Percentiles rank a stretch among this genome's conserved stretches.
These are phyloP conservation scores for Pseudomyrmex gracilis DNA, from an alignment of 1,140 invertebrate genomes.

Conservation along the genomic window DNA sequence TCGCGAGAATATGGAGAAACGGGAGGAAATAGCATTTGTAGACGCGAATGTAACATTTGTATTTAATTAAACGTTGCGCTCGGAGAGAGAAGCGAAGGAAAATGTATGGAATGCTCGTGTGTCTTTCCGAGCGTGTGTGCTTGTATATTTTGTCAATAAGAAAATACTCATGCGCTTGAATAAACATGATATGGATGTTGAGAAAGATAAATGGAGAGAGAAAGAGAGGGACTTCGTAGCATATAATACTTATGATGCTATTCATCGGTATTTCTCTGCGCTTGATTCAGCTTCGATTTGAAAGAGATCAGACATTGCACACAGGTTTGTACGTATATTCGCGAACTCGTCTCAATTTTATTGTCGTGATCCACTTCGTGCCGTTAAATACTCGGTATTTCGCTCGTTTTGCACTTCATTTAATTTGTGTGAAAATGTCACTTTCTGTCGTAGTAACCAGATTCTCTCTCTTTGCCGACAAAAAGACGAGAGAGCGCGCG, in stretches of 20 bases:
- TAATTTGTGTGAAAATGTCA: constrained; percentile 26
- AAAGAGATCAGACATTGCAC: constrained; percentile 4
- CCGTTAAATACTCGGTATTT: constrained; percentile 23
- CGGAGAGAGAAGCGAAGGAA: neutral
- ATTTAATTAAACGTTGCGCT: constrained; percentile 36
- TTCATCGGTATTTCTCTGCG: too few relatives aligned
- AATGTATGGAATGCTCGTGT: neutral
- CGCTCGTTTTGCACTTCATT: constrained; percentile 19
- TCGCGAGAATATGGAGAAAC: neutral
- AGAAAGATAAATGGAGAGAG: too few relatives aligned
- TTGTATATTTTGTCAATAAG: neutral
- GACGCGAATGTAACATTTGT: constrained; percentile 4
- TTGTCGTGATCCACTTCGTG: neutral
- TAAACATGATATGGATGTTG: neutral
- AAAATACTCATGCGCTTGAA: neutral
- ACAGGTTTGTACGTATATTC: neutral
- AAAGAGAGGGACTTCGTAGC: neutral
- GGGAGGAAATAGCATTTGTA: neutral
- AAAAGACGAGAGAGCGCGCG: neutral
- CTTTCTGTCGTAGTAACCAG: neutral
- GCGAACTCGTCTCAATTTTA: neutral
- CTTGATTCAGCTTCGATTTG: neutral
- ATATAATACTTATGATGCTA: neutral
- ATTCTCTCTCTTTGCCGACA: constrained; percentile 5
- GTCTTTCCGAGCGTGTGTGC: neutral